Conservation (phyloP, 2,888 invertebrate species). For the Hermodice carunculata region DNA sequence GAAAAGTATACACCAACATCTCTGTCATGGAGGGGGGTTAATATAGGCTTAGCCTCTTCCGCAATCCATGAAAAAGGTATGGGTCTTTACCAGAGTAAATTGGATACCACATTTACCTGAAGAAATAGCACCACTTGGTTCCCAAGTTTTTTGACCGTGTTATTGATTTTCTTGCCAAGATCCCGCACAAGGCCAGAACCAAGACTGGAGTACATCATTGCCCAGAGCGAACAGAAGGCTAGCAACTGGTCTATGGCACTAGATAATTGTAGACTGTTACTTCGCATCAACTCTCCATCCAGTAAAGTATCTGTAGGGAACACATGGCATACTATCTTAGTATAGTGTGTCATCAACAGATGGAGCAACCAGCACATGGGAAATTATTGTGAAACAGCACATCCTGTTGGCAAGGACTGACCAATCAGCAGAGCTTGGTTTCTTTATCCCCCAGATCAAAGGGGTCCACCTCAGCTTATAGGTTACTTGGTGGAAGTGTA, state of each 20-base stretch:
- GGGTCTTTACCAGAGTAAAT: not conserved
- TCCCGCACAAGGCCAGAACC: conserved; percentile 53
- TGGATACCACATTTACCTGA: conserved; percentile 46
- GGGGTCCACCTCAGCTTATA: no score
- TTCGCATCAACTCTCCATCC: conserved; percentile 1
- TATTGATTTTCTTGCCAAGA: conserved; percentile 45
- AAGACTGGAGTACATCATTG: conserved; percentile 46
- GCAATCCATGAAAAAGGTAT: not conserved
- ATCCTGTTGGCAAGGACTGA: no score
- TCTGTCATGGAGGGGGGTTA: no score
- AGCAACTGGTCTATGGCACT: conserved; percentile 47
- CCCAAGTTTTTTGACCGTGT: conserved; percentile 51
- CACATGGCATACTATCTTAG: no score
- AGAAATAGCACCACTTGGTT: conserved; percentile 54
- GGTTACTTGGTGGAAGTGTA: no score
- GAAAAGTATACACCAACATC: no score
- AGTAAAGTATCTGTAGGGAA: conserved; percentile 8
- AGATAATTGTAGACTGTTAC: conserved; percentile 41
- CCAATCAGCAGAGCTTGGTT: no score
- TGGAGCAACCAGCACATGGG: no score
- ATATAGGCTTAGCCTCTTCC: no score
- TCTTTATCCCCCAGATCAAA: no score
- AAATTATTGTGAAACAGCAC: not conserved
- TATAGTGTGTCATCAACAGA: no score
- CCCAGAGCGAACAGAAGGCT: conserved; percentile 49